These are phyloP conservation scores for Eupithecia subumbrata DNA, from an alignment of 2,888 invertebrate genomes.

Conservation along the genomic window DNA sequence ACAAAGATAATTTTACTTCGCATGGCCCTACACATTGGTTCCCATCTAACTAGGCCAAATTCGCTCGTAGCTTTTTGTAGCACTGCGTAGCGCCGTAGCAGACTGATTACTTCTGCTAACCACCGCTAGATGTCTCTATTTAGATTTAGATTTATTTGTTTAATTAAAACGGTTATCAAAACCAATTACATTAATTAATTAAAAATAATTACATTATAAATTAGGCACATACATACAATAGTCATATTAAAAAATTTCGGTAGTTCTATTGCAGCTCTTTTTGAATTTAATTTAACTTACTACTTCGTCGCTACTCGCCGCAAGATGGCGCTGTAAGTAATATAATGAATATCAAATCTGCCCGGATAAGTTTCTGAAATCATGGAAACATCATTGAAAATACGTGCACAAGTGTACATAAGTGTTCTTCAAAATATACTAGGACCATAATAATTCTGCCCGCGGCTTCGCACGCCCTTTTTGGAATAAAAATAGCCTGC, in stretches of 20 bases:
- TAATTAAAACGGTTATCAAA: no score
- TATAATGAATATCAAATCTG: not conserved
- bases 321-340: slow-evolving; percentile 9
- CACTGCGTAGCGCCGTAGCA: slow-evolving; percentile 13
- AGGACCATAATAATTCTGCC: no score
- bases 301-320: slow-evolving; percentile 5
- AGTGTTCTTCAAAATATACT: no score
- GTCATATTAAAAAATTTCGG: no score
- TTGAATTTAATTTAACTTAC: not conserved
- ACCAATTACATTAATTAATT: no score
- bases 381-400: not conserved
- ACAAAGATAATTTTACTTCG: no score
- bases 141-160: no score
- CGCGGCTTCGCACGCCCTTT: no score
- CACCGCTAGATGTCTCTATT: slow-evolving; percentile 41
- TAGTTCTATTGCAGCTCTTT: not conserved
- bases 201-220: no score
- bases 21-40: not conserved
- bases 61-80: not conserved
- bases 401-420: no score
- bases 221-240: no score
- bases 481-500: no score
- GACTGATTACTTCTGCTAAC: slow-evolving; percentile 32
- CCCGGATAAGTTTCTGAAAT: not conserved
- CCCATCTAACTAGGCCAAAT: not conserved